phyloP scores from a whole-genome alignment of 2,797 vertebrate genomes.

The Sebastiscus tertius region DNA sequence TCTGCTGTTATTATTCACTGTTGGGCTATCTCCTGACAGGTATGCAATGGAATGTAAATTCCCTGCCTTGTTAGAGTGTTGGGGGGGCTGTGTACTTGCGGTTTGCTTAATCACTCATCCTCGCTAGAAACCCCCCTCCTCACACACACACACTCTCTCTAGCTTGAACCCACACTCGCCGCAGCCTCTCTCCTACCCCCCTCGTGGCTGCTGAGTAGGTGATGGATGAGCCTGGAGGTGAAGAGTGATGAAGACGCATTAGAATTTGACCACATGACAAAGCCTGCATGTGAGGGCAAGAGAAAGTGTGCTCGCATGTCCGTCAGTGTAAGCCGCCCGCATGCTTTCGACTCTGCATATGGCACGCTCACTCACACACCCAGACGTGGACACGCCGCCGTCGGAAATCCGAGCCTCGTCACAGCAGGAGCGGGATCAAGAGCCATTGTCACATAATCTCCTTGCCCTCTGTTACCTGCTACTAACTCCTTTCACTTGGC shows the following conservation, averaged over 20 bases:
- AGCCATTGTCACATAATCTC: constrained; percentile 68
- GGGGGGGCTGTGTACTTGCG: constrained; percentile 71
- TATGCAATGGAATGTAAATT: constrained; percentile 80
- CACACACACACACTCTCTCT: not conserved
- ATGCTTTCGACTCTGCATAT: constrained; percentile 24
- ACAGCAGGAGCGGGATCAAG: constrained; percentile 41
- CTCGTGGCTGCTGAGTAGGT: constrained; percentile 40
- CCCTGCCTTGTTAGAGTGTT: constrained; percentile 76
- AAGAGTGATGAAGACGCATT: constrained; percentile 59
- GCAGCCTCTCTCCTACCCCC: constrained; percentile 17
- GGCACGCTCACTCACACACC: constrained; percentile 20
- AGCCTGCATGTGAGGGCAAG: not conserved
- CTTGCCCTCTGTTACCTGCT: constrained; percentile 55
- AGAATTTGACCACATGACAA: constrained; percentile 59
- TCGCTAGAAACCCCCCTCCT: not conserved
- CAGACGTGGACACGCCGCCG: constrained; percentile 38
- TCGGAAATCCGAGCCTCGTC: constrained; percentile 52
- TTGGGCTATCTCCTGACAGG: constrained; percentile 74
- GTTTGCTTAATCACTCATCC: constrained; percentile 80
- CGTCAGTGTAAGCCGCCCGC: not conserved
- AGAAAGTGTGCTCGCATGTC: constrained; percentile 1
- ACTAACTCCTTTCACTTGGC: constrained; percentile 56
- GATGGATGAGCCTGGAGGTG: constrained; percentile 73
- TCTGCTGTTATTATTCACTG: constrained; percentile 73
- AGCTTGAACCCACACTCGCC: constrained; percentile 1